Evolutionary conservation across 2,888 invertebrate genomes (phyloP), one percentile per base, ranked within the genome.

Genomic region (Erynnis tages): DNA sequence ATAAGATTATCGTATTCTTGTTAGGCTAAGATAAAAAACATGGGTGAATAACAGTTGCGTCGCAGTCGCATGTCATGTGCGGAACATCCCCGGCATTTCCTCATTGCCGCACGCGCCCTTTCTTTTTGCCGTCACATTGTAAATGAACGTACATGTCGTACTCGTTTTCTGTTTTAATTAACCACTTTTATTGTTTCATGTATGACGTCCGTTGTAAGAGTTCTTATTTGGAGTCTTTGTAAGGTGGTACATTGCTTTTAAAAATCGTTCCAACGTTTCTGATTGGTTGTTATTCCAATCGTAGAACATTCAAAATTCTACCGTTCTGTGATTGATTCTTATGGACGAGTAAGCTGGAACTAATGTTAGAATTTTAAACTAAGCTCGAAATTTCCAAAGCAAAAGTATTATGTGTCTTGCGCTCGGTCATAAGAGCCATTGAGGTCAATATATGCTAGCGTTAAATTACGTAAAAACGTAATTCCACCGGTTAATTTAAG

Each of bases 1-100:
- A n/a, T n/a, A n/a, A n/a, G n/a, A n/a, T n/a, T n/a, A n/a, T n/a
- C n/a, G n/a, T n/a, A n/a, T n/a, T n/a, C n/a, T n/a, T n/a, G n/a
- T n/a, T n/a, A n/a, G n/a, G n/a, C n/a, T n/a, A n/a, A n/a, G n/a
- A n/a, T n/a, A n/a, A n/a, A n/a, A n/a, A n/a, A n/a, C n/a, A n/a
- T n/a, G n/a, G n/a, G n/a, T n/a, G n/a, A n/a, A n/a, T 30, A 3
- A 10, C 25, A 6, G 43, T 13, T 4, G 19, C 16, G 10, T 29
- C 27, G 32, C 25, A 38, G 29, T 25, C 57, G 63, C 63, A 60
- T 65, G 72, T 68, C 66, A 65, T 62, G 62, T 54, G 54, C 52
- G 62, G 65, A 69, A 67, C 67, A 78, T 76, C 68, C 69, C 59
- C 66, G 64, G 79, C 69, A 80, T 80, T 80, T 80, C 80, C 79